Evolutionary conservation across 2,113 vertebrate species (phyloP).

Genomic region (Cygnus buccinator): DNA sequence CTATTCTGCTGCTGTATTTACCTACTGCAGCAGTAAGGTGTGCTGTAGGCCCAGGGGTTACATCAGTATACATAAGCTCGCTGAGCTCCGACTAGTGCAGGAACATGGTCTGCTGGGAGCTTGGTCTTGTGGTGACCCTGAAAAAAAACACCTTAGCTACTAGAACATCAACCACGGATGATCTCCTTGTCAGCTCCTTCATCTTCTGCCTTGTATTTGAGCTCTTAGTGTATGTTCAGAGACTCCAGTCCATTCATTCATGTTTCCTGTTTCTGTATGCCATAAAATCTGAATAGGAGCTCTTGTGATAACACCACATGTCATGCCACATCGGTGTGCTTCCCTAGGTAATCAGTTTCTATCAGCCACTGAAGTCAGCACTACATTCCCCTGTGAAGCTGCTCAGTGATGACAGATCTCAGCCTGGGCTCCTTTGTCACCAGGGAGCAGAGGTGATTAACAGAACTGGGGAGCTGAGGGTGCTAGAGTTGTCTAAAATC

Average conservation of each 20-base stretch:
- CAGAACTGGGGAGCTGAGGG: not conserved
- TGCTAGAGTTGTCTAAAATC: not conserved
- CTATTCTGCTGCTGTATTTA: not conserved
- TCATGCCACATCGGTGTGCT: not conserved
- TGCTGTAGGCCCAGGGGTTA: not conserved
- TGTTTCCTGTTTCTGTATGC: not conserved
- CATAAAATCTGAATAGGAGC: not conserved
- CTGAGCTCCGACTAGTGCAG: fast-evolving
- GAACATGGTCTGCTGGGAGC: not conserved
- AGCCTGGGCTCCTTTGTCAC: not conserved
- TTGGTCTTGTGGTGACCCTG: not conserved
- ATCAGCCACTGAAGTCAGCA: not conserved
- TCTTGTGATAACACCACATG: not conserved
- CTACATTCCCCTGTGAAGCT: not conserved
- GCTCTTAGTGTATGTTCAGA: not conserved
- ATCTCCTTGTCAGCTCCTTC: not conserved
- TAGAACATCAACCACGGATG: not conserved
- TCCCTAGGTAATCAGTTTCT: not conserved
- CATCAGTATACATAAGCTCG: fast-evolving
- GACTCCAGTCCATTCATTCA: fast-evolving
- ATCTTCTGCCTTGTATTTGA: not conserved
- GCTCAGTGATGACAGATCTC: not conserved
- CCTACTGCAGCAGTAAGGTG: not conserved
- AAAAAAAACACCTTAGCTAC: not conserved
- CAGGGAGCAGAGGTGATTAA: not conserved